Conservation (phyloP, 2,113 vertebrate genomes). For the Crotalus tigris region DNA sequence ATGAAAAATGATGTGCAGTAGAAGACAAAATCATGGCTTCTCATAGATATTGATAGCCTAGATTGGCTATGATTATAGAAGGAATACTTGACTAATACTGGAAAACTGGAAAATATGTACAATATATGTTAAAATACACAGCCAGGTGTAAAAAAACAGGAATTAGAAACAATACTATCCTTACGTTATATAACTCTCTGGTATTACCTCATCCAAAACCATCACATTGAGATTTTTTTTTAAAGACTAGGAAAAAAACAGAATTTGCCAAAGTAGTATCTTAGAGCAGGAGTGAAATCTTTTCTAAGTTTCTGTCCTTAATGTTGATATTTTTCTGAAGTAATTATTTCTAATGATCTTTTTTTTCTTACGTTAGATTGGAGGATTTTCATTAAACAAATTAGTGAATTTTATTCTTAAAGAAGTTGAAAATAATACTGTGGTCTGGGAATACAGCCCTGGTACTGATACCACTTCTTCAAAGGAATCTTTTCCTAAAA, state of each 20-base stretch:
- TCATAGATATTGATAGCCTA: background rate
- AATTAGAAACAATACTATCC: background rate
- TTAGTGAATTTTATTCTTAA: conserved; percentile 77
- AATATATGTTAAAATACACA: background rate
- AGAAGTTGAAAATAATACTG: conserved; percentile 66
- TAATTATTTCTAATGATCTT: background rate
- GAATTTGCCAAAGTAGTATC: background rate
- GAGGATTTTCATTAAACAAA: conserved; percentile 77
- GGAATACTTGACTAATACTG: background rate
- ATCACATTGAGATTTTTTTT: background rate
- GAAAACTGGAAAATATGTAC: background rate
- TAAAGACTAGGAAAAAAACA: background rate
- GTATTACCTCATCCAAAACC: background rate
- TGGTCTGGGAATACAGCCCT: conserved; percentile 76
- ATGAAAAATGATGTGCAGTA: background rate
- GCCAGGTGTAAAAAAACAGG: background rate
- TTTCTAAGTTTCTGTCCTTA: background rate
- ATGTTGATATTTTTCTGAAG: background rate
- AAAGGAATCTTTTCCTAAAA: conserved; percentile 59
- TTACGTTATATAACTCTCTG: background rate
- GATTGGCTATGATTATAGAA: background rate
- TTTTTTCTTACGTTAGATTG: conserved; percentile 64
- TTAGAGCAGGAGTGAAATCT: background rate
- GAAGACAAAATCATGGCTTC: background rate
- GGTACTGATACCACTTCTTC: conserved; percentile 50